These are phyloP conservation scores for Thamnaconus septentrionalis DNA, from an alignment of 2,113 vertebrate genomes.

Conservation along the genomic window DNA sequence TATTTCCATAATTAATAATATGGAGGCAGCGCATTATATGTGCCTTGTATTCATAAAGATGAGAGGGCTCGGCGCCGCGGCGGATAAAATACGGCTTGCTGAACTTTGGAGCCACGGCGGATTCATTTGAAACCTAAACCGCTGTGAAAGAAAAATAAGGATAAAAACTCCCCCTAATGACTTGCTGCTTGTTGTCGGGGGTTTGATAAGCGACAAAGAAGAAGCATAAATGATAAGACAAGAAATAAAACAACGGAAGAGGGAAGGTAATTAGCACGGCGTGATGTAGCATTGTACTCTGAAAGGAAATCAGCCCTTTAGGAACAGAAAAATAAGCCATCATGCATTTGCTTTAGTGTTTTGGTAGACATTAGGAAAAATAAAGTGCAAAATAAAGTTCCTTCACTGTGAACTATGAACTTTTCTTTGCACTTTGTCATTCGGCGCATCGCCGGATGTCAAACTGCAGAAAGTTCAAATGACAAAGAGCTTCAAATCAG, in stretches of 20 bases:
- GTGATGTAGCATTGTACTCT: conserved; percentile 33
- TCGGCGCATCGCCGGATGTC: too few relatives aligned
- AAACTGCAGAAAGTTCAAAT: too few relatives aligned
- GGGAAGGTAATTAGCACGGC: conserved; percentile 45
- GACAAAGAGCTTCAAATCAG: too few relatives aligned
- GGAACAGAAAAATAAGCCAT: too few relatives aligned
- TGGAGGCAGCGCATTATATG: conserved; percentile 80
- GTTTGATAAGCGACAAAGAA: conserved; percentile 32
- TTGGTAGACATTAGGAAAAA: too few relatives aligned
- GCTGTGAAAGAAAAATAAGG: conserved; percentile 57
- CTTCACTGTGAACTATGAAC: too few relatives aligned
- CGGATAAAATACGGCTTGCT: conserved; percentile 69
- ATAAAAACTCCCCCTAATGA: conserved; percentile 22
- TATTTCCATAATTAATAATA: conserved; percentile 95
- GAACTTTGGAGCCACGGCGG: conserved; percentile 68
- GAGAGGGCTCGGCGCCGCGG: conserved; percentile 72
- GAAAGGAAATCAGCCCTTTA: conserved; percentile 32
- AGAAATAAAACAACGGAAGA: conserved; percentile 40
- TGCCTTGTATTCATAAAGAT: conserved; percentile 79
- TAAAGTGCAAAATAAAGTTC: too few relatives aligned
- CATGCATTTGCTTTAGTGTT: too few relatives aligned
- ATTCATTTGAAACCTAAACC: conserved; percentile 75
- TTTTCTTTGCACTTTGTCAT: too few relatives aligned
- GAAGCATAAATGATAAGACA: conserved; percentile 42
- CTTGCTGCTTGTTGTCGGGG: conserved; percentile 24